Percentiles rank a stretch among this genome's conserved stretches.
Evolutionary conservation across 2,797 vertebrate genomes (phyloP).

Genomic region (Eulemur albifrons): DNA sequence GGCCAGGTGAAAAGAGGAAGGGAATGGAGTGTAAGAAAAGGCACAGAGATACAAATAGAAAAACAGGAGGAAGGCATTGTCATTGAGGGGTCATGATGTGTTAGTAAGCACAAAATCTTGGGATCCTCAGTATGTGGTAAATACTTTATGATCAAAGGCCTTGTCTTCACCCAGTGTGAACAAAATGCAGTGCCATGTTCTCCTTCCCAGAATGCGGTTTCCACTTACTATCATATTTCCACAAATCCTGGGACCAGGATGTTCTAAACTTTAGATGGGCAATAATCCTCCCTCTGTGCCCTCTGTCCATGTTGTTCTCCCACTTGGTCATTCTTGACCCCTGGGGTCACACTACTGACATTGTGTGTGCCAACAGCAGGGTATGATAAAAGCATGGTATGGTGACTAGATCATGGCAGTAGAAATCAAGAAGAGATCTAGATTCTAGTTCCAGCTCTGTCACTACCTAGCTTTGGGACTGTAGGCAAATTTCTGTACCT

Average conservation of each 20-base stretch:
- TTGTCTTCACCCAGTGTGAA: background rate
- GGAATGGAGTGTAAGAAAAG: background rate
- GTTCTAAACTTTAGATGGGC: background rate
- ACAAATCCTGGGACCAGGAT: background rate
- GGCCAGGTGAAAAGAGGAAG: background rate
- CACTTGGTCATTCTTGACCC: background rate
- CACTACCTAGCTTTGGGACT: background rate
- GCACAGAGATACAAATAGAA: background rate
- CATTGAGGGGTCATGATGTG: background rate
- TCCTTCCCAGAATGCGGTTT: no score
- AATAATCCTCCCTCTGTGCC: background rate
- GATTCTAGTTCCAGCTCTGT: background rate
- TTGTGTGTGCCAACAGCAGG: fast-evolving
- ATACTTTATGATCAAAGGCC: background rate
- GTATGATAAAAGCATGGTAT: background rate
- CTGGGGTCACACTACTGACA: no score
- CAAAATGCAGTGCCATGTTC: fast-evolving
- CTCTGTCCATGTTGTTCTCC: background rate
- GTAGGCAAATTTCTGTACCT: background rate
- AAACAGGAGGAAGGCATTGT: background rate
- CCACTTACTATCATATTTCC: background rate
- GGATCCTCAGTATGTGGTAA: background rate
- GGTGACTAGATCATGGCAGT: fast-evolving
- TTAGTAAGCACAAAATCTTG: background rate
- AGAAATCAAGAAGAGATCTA: no score